Percentiles rank a stretch among this genome's conserved stretches.
These are phyloP conservation scores for Spinus pinus DNA, from an alignment of 2,797 vertebrate genomes.

Conservation along the genomic window DNA sequence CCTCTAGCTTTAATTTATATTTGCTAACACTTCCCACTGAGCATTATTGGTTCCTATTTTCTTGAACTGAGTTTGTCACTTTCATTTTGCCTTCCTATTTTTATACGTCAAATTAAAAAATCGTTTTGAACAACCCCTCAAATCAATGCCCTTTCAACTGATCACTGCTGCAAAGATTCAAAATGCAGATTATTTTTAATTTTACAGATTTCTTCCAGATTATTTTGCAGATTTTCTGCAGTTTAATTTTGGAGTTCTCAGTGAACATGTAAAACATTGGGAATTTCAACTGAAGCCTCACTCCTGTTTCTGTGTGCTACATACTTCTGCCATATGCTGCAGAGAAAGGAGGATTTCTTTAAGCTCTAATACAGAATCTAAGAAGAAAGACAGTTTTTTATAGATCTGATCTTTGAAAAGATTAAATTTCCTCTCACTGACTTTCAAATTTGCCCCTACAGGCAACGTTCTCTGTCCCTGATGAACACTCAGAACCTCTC, in stretches of 20 bases:
- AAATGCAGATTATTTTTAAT: not conserved
- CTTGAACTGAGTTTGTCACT: not conserved
- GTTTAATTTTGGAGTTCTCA: not conserved
- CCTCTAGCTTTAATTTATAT: not conserved
- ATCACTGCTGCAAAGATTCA: not conserved
- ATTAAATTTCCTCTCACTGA: constrained; percentile 62
- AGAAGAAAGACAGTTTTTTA: constrained; percentile 52
- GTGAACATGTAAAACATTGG: not conserved
- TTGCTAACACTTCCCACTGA: not conserved
- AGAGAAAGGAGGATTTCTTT: constrained; percentile 52
- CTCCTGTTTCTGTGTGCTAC: not conserved
- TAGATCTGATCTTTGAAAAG: constrained; percentile 61
- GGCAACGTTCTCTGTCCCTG: constrained; percentile 20
- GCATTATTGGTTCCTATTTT: not conserved
- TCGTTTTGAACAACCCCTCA: not conserved
- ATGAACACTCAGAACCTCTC: not conserved
- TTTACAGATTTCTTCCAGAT: not conserved
- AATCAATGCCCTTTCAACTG: not conserved
- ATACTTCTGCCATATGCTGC: constrained; percentile 41
- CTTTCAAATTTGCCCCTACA: constrained; percentile 54
- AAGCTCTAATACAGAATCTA: constrained; percentile 39
- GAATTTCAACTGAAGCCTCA: not conserved
- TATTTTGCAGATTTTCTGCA: not conserved
- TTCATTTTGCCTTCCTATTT: not conserved
- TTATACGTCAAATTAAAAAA: not conserved